Conservation (phyloP, 2,113 vertebrate species). For the Dicentrarchus labrax region DNA sequence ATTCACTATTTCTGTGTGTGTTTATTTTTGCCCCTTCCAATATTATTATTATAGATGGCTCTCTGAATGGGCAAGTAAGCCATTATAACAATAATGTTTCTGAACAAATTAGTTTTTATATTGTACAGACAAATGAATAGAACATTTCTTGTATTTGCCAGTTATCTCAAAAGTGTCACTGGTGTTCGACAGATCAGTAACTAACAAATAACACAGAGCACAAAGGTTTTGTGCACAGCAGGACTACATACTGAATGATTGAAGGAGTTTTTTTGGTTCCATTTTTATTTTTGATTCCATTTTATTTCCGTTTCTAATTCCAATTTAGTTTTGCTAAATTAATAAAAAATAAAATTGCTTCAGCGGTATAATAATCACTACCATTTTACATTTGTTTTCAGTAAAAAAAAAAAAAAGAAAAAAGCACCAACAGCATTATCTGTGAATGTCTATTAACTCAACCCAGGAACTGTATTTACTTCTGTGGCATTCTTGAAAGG, state of each 20-base stretch:
- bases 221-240: not conserved
- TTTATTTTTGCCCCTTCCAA: not conserved
- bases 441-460: slow-evolving; percentile 36
- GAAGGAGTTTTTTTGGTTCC: too few relatives aligned
- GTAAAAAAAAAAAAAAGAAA: not conserved
- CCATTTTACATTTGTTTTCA: not conserved
- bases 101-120: not conserved
- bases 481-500: slow-evolving; percentile 42
- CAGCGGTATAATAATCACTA: not conserved
- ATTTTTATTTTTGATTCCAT: not conserved
- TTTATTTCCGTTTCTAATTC: not conserved
- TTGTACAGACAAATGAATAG: not conserved
- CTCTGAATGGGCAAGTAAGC: not conserved
- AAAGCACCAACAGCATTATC: not conserved
- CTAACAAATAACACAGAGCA: not conserved
- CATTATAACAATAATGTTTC: not conserved
- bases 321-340: not conserved
- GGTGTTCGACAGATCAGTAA: not conserved
- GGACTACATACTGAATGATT: too few relatives aligned
- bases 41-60: not conserved
- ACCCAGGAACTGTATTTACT: slow-evolving; percentile 37
- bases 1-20: not conserved
- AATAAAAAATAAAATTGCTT: not conserved
- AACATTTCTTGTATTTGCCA: not conserved
- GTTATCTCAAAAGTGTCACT: not conserved